Evolutionary conservation across 2,797 vertebrate genomes (phyloP).

Genomic region (Sphaeramia orbicularis): DNA sequence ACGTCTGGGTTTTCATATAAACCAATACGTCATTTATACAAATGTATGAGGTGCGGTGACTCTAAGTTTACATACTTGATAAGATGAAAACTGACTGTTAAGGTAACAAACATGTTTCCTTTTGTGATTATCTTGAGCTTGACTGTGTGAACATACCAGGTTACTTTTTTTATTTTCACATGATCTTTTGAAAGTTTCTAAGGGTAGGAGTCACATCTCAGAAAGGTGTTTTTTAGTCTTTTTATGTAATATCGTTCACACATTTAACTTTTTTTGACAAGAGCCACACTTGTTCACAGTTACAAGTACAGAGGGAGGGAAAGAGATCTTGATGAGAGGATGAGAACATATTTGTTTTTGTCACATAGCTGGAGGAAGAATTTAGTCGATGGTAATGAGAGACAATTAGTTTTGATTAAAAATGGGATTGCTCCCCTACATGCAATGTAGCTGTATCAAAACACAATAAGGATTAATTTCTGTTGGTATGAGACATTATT

Average conservation of each 20-base stretch:
- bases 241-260: not conserved
- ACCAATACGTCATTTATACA: not conserved
- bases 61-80: not conserved
- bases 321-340: conserved; percentile 60
- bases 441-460: conserved; percentile 69
- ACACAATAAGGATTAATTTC: conserved; percentile 79
- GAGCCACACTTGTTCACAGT: conserved; percentile 10
- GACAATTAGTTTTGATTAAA: conserved; percentile 84
- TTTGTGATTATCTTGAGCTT: conserved; percentile 4
- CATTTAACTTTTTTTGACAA: not conserved
- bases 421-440: conserved; percentile 71
- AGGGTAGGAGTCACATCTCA: not conserved
- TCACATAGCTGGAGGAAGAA: conserved; percentile 76
- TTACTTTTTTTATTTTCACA: not conserved
- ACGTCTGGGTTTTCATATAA: conserved; percentile 17
- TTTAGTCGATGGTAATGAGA: conserved; percentile 76
- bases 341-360: conserved; percentile 77
- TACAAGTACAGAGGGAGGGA: conserved; percentile 19
- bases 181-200: not conserved
- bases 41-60: not conserved
- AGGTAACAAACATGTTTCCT: not conserved
- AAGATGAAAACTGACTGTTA: no score
- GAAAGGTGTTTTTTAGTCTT: conserved; percentile 1
- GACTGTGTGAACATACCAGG: not conserved
- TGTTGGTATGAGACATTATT: conserved; percentile 69